These are phyloP conservation scores for Hippoglossus hippoglossus DNA, from an alignment of 2,797 vertebrate species.

Conservation along the genomic window DNA sequence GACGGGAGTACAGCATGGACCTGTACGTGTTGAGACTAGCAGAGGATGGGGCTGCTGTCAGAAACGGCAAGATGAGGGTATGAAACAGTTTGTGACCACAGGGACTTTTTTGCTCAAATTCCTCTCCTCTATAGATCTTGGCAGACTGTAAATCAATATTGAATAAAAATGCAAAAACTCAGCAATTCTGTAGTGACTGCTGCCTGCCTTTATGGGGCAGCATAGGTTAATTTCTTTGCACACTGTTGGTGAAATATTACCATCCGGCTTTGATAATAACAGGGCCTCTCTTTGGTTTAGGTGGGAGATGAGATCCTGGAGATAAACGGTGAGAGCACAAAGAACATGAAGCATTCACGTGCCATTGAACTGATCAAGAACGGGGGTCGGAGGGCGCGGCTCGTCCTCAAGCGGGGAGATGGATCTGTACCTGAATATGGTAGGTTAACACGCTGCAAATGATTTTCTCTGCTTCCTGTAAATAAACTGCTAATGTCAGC, in stretches of 20 bases:
- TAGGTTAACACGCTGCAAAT: conserved; percentile 84
- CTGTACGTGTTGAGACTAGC: conserved; percentile 96
- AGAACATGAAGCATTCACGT: conserved; percentile 99
- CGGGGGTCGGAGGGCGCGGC: conserved; percentile 93
- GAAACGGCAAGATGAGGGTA: conserved; percentile 98
- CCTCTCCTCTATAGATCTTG: conserved; percentile 1
- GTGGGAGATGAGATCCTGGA: conserved; percentile 99
- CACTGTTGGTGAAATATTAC: not conserved
- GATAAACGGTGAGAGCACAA: conserved; percentile 98
- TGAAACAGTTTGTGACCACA: conserved; percentile 10
- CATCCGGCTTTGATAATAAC: conserved; percentile 11
- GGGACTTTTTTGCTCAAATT: not conserved
- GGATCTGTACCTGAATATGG: conserved; percentile 99
- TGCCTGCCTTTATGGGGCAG: not conserved
- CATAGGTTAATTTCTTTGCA: not conserved
- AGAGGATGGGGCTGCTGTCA: conserved; percentile 95
- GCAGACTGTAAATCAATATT: not conserved
- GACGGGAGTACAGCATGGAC: conserved; percentile 98
- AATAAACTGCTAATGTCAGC: conserved; percentile 22
- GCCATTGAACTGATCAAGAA: conserved; percentile 99
- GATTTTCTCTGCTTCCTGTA: not conserved
- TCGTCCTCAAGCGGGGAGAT: conserved; percentile 97
- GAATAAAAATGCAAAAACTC: not conserved
- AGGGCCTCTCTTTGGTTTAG: conserved; percentile 72
- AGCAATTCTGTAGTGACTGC: not conserved